Base-by-base conservation (phyloP, 2,888 invertebrate genomes). In the Palloptera scutellata region DNA sequence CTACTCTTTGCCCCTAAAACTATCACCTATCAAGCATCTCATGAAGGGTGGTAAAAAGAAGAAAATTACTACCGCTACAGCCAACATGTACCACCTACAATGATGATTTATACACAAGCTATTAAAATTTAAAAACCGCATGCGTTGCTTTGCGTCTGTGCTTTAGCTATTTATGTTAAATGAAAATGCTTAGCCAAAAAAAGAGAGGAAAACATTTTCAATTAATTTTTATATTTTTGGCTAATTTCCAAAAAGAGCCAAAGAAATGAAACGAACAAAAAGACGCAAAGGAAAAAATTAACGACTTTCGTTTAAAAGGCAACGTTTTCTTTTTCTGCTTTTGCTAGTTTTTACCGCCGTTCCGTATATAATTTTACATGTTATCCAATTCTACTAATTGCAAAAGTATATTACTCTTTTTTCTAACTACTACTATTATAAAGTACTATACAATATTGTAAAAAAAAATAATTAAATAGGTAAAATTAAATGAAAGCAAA, bases 291-390 rank as follows among this genome's bases (percentile, higher is more conserved):
- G 2, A 48, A 2, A n/a, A n/a, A 30, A 30, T 30, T 30, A 4
- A 30, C 30, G 2, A 6, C 30, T 30, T 30, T 30, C 30, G 6
- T 30, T 30, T n/a, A n/a, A 30, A 30, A 30, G 6, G 30, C 30
- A 30, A 30, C 30, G 6, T 30, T 30, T 30, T 30, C 30, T 30
- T 30, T 30, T 30, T 2, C 30, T 30, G 30, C 30, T 30, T 12
- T 54, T 54, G 19, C 19, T 61, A 19, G 13, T 61, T 52, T 20
- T n/a, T n/a, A n/a, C n/a, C n/a, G n/a, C n/a, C n/a, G n/a, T n/a
- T n/a, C n/a, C n/a, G n/a, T n/a, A n/a, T n/a, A n/a, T n/a, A n/a
- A 58, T 58, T 19, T 58, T 58, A 43, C 42, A 42, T 58, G 58
- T 19, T 58, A 43, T 58, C 58, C 58, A 58, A 43, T 43, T 9